Conservation (phyloP, 92 coral and sea anemone genomes). For the Porites cylindrica region DNA sequence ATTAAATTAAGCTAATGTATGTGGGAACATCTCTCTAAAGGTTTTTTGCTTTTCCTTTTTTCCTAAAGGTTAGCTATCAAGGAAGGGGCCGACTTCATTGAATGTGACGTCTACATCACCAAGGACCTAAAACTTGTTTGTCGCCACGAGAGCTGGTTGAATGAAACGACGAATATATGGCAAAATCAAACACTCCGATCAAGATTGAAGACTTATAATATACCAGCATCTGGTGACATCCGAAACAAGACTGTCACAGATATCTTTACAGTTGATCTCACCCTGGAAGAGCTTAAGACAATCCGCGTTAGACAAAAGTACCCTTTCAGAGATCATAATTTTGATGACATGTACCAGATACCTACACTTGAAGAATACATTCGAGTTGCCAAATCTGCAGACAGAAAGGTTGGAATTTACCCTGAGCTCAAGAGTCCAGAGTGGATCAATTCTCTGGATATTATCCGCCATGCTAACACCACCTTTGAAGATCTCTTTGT, state of each 20-base stretch:
- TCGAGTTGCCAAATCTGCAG: constrained; percentile 23
- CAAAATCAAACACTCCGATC: constrained; percentile 9
- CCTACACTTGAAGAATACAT: constrained; percentile 44
- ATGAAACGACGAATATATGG: constrained; percentile 33
- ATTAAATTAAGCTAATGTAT: too few species aligned
- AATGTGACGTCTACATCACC: constrained; percentile 41
- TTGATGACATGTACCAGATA: constrained; percentile 16
- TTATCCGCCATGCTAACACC: constrained; percentile 8
- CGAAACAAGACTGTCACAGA: neutral
- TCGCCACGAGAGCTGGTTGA: constrained; percentile 45
- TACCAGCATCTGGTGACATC: neutral
- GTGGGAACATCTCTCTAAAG: neutral
- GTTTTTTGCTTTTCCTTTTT: neutral
- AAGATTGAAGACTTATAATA: constrained; percentile 2
- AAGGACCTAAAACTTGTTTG: constrained; percentile 35
- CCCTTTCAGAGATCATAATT: constrained; percentile 37
- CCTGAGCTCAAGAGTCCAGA: constrained; percentile 37
- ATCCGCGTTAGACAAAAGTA: constrained; percentile 30
- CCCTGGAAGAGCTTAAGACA: constrained; percentile 28
- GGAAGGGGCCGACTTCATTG: constrained; percentile 40
- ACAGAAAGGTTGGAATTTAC: constrained; percentile 23
- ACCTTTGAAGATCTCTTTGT: constrained; percentile 37
- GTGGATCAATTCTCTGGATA: constrained; percentile 40
- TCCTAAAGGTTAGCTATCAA: constrained; percentile 8
- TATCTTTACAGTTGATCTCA: constrained; percentile 35